phyloP scores from a whole-genome alignment of 2,113 vertebrate genomes.

The Electrona antarctica region DNA sequence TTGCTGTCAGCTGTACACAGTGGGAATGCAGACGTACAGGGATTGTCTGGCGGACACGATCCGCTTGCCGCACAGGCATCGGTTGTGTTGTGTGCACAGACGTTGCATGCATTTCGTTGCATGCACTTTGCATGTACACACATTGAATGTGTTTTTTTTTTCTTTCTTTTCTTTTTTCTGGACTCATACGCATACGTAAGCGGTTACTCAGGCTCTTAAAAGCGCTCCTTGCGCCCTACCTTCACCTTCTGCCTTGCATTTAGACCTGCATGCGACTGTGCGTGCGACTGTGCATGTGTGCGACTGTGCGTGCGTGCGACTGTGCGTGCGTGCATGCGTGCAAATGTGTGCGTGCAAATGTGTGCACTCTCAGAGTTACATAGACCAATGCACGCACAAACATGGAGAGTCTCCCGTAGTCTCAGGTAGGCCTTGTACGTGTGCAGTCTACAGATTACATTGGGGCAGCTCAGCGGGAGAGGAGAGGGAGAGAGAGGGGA shows the following conservation, averaged over 20 bases:
- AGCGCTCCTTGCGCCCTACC: conserved; percentile 40
- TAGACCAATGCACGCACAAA: not conserved
- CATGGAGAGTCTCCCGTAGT: not conserved
- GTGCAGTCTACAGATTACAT: conserved; percentile 73
- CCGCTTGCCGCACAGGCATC: not conserved
- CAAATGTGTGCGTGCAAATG: no score
- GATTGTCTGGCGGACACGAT: conserved; percentile 53
- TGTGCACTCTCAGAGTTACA: no score
- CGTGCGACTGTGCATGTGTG: no score
- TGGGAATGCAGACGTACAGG: conserved; percentile 41
- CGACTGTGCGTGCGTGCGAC: not conserved
- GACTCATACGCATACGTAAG: not conserved
- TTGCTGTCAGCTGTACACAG: conserved; percentile 72
- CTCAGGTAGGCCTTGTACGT: conserved; percentile 71
- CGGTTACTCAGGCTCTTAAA: conserved; percentile 24
- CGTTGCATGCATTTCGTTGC: conserved; percentile 12
- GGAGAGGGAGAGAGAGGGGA: not conserved
- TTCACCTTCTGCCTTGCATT: conserved; percentile 46
- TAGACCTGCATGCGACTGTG: not conserved
- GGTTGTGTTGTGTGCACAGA: conserved; percentile 16
- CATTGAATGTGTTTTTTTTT: conserved; percentile 32
- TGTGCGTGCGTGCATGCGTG: no score
- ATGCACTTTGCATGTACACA: not conserved
- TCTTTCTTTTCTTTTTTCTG: no score
- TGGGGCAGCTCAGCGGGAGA: conserved; percentile 67